Percentiles rank a stretch among this genome's conserved stretches.
These are phyloP conservation scores for Penelope pileata DNA, from an alignment of 2,113 vertebrate genomes.

Conservation along the genomic window DNA sequence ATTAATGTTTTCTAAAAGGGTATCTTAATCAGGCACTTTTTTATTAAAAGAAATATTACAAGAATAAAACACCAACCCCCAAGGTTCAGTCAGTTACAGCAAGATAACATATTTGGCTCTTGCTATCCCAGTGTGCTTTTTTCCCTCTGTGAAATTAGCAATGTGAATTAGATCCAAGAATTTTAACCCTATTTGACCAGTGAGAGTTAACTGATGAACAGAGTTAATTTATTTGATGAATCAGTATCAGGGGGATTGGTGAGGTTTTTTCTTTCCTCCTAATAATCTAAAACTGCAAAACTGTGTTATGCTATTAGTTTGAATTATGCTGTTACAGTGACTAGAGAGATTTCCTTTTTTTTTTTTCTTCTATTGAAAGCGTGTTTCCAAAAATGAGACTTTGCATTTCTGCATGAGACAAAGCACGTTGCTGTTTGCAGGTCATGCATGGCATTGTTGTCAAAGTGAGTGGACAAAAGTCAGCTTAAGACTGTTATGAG, in stretches of 20 bases:
- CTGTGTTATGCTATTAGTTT: background rate
- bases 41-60: constrained; percentile 63
- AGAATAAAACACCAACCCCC: constrained; percentile 34
- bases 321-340: background rate
- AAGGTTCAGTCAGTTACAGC: constrained; percentile 40
- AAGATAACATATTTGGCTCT: background rate
- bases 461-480: background rate
- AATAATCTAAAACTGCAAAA: constrained; percentile 24
- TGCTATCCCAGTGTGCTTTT: background rate
- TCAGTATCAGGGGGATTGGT: constrained; percentile 1
- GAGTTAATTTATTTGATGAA: constrained; percentile 65
- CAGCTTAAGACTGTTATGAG: background rate
- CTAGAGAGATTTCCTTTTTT: background rate
- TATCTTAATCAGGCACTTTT: constrained; percentile 72
- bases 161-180: constrained; percentile 52
- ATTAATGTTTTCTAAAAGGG: constrained; percentile 79
- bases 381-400: background rate
- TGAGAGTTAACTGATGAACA: constrained; percentile 63
- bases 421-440: background rate
- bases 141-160: constrained; percentile 29
- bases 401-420: background rate
- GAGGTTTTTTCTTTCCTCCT: constrained; percentile 21
- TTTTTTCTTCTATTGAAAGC: background rate
- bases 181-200: constrained; percentile 61
- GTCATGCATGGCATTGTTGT: background rate